A percentile compares a stretch with the other conserved stretches of the same genome.
These are phyloP conservation scores for Tiphia femorata DNA, from an alignment of 2,888 invertebrate genomes.

Conservation along the genomic window DNA sequence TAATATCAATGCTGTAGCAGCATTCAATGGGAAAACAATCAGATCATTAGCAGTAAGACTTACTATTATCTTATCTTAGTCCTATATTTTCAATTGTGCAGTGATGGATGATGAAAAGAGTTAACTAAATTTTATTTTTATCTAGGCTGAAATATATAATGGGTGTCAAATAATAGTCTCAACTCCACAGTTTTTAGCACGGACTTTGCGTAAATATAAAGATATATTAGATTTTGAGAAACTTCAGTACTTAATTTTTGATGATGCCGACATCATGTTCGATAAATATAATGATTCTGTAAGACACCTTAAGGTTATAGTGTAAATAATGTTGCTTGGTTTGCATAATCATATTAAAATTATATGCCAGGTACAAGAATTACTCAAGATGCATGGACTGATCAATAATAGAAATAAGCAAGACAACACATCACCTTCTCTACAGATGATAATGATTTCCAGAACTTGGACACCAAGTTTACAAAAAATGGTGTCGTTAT, in stretches of 20 bases:
- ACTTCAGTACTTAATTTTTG: slow-evolving; percentile 78
- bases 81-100: neutral
- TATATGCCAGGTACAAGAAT: slow-evolving; percentile 37
- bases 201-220: slow-evolving; percentile 68
- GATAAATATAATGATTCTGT: slow-evolving; percentile 70
- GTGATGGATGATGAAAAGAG: neutral
- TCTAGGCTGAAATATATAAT: slow-evolving; percentile 65
- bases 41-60: slow-evolving; percentile 55
- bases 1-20: slow-evolving; percentile 48
- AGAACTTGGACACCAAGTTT: slow-evolving; percentile 77
- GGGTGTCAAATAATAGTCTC: slow-evolving; percentile 81
- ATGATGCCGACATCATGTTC: slow-evolving; percentile 78
- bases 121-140: neutral
- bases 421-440: slow-evolving; percentile 36
- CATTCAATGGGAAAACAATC: slow-evolving; percentile 54
- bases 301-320: too few relatives aligned
- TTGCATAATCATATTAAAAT: neutral
- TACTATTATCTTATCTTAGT: slow-evolving; percentile 5
- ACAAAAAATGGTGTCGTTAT: slow-evolving; percentile 71
- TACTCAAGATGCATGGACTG: slow-evolving; percentile 43
- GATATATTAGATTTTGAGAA: slow-evolving; percentile 73
- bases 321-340: neutral
- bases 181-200: slow-evolving; percentile 74
- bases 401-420: slow-evolving; percentile 36
- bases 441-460: slow-evolving; percentile 75